Conservation (phyloP, 2,888 invertebrate species). For the Lycia hirtaria region DNA sequence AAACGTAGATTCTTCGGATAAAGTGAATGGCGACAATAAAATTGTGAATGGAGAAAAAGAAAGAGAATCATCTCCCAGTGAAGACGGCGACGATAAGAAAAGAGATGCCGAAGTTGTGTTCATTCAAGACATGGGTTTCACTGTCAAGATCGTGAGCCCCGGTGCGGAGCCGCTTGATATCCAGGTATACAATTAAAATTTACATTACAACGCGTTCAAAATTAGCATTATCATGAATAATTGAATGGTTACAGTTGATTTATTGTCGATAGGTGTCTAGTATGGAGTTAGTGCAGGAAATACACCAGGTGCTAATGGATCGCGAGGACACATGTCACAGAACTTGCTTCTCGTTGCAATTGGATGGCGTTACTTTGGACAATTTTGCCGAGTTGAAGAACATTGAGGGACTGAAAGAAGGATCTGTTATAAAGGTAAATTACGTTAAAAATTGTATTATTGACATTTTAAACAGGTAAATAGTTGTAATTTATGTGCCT, state of each 20-base stretch:
- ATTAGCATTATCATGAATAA: slow-evolving; percentile 36
- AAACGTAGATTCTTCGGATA: slow-evolving; percentile 56
- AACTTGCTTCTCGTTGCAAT: slow-evolving; percentile 98
- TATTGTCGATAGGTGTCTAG: slow-evolving; percentile 90
- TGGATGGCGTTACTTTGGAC: slow-evolving; percentile 97
- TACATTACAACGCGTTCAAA: slow-evolving; percentile 26
- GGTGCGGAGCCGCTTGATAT: slow-evolving; percentile 96
- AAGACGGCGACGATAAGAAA: slow-evolving; percentile 85
- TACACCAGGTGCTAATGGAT: slow-evolving; percentile 99
- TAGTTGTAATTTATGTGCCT: no score
- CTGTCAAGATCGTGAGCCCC: slow-evolving; percentile 96
- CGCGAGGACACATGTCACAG: slow-evolving; percentile 99
- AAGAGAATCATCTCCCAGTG: slow-evolving; percentile 77
- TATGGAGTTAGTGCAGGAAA: slow-evolving; percentile 98
- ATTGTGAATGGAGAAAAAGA: slow-evolving; percentile 75
- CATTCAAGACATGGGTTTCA: slow-evolving; percentile 96
- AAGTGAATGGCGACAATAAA: slow-evolving; percentile 66
- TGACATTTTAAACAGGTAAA: slow-evolving; percentile 1
- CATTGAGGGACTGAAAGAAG: slow-evolving; percentile 97
- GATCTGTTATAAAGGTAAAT: slow-evolving; percentile 93
- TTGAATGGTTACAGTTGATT: slow-evolving; percentile 34
- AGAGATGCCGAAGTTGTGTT: slow-evolving; percentile 93
- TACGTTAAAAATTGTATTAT: not conserved
- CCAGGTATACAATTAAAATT: slow-evolving; percentile 85
- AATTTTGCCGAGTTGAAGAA: slow-evolving; percentile 99